A percentile compares a stretch with the other conserved stretches of the same genome.
Evolutionary conservation across 2,797 vertebrate species (phyloP).

Genomic region (Salarias fasciatus): DNA sequence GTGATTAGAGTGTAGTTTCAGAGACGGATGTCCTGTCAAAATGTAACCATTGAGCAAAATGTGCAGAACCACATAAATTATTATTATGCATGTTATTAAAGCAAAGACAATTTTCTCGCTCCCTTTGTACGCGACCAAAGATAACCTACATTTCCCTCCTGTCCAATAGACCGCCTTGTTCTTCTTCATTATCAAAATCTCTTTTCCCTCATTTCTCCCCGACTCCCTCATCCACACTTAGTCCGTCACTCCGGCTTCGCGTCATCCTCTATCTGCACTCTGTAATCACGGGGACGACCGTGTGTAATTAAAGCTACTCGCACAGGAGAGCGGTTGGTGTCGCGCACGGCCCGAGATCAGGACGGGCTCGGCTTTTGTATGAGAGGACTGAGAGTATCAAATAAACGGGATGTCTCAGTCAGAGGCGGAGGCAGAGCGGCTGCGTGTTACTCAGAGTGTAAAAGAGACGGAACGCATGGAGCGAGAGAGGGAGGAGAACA

Average conservation of each 20-base stretch:
- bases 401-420: slow-evolving; percentile 29
- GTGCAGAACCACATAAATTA: neutral
- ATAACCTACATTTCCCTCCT: slow-evolving; percentile 9
- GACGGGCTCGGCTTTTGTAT: slow-evolving; percentile 31
- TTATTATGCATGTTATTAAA: slow-evolving; percentile 4
- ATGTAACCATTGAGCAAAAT: too few species aligned
- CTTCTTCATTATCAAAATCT: slow-evolving; percentile 4
- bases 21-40: neutral
- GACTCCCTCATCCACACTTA: neutral
- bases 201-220: slow-evolving; percentile 1
- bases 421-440: slow-evolving; percentile 2
- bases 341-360: slow-evolving; percentile 18
- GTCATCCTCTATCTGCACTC: slow-evolving; percentile 37
- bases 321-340: slow-evolving; percentile 31
- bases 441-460: slow-evolving; percentile 5
- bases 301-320: slow-evolving; percentile 58
- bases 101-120: neutral
- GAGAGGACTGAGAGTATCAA: slow-evolving; percentile 14
- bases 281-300: slow-evolving; percentile 48
- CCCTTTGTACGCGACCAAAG: neutral
- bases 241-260: slow-evolving; percentile 34
- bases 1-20: slow-evolving; percentile 11
- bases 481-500: slow-evolving; percentile 9
- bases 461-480: slow-evolving; percentile 1
- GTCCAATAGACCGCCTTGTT: neutral